These are phyloP conservation scores for Rhincodon typus DNA, from an alignment of 2,797 vertebrate genomes.

Conservation along the genomic window DNA sequence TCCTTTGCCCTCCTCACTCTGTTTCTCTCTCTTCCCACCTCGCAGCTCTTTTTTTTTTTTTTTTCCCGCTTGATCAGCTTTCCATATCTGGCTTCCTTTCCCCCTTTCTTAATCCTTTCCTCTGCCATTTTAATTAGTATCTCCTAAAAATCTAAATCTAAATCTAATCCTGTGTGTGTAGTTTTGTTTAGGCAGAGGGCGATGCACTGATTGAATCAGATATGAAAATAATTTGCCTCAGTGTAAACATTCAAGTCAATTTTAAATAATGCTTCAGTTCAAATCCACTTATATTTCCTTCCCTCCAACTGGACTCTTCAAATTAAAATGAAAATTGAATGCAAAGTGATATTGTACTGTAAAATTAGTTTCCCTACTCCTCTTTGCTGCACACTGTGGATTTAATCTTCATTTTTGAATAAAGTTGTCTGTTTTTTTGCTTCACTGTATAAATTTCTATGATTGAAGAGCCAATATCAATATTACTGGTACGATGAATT, in stretches of 20 bases:
- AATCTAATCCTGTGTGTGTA: background rate
- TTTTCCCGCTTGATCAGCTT: background rate
- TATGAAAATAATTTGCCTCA: background rate
- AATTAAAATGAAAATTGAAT: background rate
- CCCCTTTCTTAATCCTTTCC: background rate
- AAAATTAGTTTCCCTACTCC: background rate
- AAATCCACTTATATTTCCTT: background rate
- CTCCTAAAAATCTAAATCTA: background rate
- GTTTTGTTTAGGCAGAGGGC: background rate
- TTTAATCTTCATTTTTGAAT: background rate
- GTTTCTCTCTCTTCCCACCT: background rate
- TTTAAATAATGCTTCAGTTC: background rate
- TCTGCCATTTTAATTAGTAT: background rate
- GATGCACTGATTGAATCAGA: background rate
- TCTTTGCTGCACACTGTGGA: background rate
- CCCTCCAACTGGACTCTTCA: background rate
- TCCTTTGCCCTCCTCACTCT: no score
- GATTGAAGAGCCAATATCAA: background rate
- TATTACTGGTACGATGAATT: background rate
- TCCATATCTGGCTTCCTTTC: background rate
- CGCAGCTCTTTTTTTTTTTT: no score
- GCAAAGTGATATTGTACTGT: background rate
- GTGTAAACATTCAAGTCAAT: background rate
- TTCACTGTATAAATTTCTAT: background rate
- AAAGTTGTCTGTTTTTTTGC: background rate